phyloP scores from a whole-genome alignment of 2,113 vertebrate genomes.

The Tragelaphus scriptus region DNA sequence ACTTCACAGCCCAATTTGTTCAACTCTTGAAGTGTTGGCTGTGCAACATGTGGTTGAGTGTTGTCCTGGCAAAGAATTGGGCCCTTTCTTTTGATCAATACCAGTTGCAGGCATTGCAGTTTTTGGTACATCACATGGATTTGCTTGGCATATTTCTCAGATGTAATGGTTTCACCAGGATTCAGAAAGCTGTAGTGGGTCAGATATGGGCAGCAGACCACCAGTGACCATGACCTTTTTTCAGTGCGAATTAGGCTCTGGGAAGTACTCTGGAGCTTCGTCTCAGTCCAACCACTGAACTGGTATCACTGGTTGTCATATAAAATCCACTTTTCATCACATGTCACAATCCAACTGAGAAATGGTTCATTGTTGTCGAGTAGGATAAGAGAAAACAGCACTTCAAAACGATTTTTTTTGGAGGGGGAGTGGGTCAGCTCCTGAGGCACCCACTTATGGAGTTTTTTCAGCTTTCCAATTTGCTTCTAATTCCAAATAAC shows the following conservation, averaged over 20 bases:
- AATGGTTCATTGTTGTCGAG: neutral
- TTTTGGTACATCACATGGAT: neutral
- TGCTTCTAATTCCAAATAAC: neutral
- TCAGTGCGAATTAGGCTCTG: neutral
- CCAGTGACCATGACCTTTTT: neutral
- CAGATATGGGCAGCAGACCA: neutral
- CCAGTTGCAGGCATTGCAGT: neutral
- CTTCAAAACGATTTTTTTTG: neutral
- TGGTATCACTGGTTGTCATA: neutral
- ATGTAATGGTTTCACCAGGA: neutral
- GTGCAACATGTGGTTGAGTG: neutral
- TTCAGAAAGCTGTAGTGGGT: neutral
- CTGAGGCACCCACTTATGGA: neutral
- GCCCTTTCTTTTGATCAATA: neutral
- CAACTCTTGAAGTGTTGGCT: neutral
- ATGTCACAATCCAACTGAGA: neutral
- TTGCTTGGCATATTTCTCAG: neutral
- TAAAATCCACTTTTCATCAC: neutral
- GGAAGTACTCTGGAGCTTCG: neutral
- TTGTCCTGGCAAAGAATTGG: neutral
- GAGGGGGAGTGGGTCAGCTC: fast-evolving
- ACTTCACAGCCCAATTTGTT: neutral
- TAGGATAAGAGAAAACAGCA: neutral
- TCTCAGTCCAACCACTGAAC: neutral
- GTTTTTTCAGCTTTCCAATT: neutral